A percentile compares a stretch with the other conserved stretches of the same genome.
Conservation (phyloP, 2,113 vertebrate species). For the Pogonocichla stellata region DNA sequence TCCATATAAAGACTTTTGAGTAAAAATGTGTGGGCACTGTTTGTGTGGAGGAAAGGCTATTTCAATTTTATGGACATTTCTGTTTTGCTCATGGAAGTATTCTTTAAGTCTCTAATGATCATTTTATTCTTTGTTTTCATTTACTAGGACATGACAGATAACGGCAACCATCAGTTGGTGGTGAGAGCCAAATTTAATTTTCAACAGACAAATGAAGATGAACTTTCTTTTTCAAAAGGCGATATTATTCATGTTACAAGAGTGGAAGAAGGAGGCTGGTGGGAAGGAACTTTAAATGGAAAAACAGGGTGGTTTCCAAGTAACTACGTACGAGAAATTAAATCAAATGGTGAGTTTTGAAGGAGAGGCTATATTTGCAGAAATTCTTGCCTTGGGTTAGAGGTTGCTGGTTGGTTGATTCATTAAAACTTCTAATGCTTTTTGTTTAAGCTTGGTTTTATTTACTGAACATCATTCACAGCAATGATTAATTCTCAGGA, state of each 20-base stretch:
- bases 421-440: neutral
- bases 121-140: neutral
- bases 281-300: conserved; percentile 90
- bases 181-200: conserved; percentile 97
- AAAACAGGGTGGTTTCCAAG: conserved; percentile 97
- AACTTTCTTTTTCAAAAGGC: conserved; percentile 93
- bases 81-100: neutral
- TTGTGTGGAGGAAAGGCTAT: neutral
- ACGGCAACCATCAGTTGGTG: conserved; percentile 87
- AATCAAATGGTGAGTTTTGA: conserved; percentile 87
- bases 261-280: conserved; percentile 97
- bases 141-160: conserved; percentile 96
- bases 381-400: neutral
- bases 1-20: neutral
- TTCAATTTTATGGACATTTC: neutral
- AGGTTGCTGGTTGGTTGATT: neutral
- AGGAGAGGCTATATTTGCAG: neutral
- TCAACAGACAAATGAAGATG: conserved; percentile 97
- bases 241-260: conserved; percentile 93
- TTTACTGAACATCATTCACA: neutral
- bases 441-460: neutral
- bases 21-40: neutral
- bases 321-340: conserved; percentile 96
- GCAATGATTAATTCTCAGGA: neutral
- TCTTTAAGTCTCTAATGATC: neutral